Conservation (phyloP, 2,113 vertebrate genomes). For the Oncorhynchus gorbuscha region DNA sequence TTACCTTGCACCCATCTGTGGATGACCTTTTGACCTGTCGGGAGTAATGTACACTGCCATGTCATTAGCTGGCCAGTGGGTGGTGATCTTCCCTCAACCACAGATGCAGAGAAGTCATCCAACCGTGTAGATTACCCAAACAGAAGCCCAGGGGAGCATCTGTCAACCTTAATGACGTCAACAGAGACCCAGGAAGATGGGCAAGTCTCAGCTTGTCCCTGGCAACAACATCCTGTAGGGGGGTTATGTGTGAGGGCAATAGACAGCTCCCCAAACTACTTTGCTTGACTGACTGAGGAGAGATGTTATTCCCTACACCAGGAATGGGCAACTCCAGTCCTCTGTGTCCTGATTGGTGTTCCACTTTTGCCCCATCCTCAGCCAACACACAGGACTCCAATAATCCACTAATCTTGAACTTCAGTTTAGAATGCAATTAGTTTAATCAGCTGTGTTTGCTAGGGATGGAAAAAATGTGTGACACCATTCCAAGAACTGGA, state of each 20-base stretch:
- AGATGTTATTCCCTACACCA: neutral
- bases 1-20: neutral
- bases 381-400: too few relatives aligned
- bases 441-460: too few relatives aligned
- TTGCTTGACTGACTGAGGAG: neutral
- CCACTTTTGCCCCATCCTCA: too few relatives aligned
- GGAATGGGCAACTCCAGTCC: too few relatives aligned
- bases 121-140: slow-evolving; percentile 19
- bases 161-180: neutral
- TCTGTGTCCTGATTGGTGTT: too few relatives aligned
- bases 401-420: too few relatives aligned
- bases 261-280: neutral
- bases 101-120: neutral
- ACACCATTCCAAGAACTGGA: too few relatives aligned
- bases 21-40: neutral
- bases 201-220: slow-evolving; percentile 40
- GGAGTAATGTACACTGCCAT: neutral
- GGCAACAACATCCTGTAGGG: neutral
- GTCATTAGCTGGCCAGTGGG: neutral
- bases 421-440: too few relatives aligned
- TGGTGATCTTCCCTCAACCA: neutral
- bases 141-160: slow-evolving; percentile 15
- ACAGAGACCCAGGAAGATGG: neutral
- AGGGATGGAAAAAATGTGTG: too few relatives aligned
- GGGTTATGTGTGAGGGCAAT: neutral